Evolutionary conservation across 2,113 vertebrate genomes (phyloP).

Genomic region (Glaucidium brasilianum): DNA sequence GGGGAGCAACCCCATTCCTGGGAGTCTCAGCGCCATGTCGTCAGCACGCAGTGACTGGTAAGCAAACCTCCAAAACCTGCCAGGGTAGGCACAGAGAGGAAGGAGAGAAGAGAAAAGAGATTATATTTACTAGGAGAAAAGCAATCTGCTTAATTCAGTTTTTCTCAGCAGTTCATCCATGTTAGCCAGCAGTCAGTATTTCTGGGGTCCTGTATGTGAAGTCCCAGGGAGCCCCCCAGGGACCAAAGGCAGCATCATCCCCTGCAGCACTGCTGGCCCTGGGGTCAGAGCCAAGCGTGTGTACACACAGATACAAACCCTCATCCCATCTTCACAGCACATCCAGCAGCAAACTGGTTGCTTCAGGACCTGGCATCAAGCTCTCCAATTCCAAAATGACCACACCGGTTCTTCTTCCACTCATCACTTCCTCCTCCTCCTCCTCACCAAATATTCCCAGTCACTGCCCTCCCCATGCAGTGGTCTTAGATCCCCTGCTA

Average conservation of each 20-base stretch:
- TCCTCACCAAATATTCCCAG: not conserved
- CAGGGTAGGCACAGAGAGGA: not conserved
- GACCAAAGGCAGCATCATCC: not conserved
- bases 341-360: not conserved
- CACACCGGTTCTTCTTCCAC: not conserved
- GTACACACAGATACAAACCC: not conserved
- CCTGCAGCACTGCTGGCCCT: not conserved
- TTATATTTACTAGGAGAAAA: not conserved
- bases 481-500: not conserved
- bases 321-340: not conserved
- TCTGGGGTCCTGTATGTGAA: not conserved
- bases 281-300: not conserved
- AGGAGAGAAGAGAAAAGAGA: not conserved
- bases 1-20: not conserved
- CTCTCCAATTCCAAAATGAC: not conserved
- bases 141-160: not conserved
- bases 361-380: not conserved
- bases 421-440: not conserved
- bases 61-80: conserved; percentile 29
- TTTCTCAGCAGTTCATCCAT: not conserved
- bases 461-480: not conserved
- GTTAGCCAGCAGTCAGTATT: not conserved
- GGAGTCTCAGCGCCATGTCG: conserved; percentile 56
- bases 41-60: not conserved
- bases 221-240: not conserved